Percentiles rank a stretch among this genome's conserved stretches.
Conservation (phyloP, 2,797 vertebrate species). For the Nothura maculosa region DNA sequence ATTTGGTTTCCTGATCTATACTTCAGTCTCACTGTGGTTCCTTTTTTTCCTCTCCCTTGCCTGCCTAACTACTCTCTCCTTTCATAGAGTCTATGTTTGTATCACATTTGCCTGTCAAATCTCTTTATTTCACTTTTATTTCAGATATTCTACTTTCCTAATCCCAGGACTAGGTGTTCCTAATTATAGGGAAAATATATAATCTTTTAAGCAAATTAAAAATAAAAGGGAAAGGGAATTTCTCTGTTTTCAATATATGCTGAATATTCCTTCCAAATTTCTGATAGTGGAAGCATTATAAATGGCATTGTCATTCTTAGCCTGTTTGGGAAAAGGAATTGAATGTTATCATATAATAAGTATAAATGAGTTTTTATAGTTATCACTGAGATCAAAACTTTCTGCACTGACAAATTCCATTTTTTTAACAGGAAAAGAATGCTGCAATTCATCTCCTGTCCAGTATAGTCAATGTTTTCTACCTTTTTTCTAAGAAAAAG, state of each 20-base stretch:
- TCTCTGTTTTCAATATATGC: not conserved
- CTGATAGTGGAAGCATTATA: not conserved
- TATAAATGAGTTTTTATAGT: not conserved
- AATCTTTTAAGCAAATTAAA: not conserved
- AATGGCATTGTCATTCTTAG: not conserved
- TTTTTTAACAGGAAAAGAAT: slow-evolving; percentile 39
- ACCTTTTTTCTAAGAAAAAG: not conserved
- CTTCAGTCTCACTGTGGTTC: not conserved
- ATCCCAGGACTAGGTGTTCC: not conserved
- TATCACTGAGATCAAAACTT: not conserved
- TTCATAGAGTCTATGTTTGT: not conserved
- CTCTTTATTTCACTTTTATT: not conserved
- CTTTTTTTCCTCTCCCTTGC: not conserved
- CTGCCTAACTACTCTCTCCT: not conserved
- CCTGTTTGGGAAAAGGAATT: not conserved
- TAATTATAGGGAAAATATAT: not conserved
- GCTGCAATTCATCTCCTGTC: slow-evolving; percentile 54
- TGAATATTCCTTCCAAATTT: not conserved
- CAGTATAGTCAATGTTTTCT: not conserved
- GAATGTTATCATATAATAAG: not conserved
- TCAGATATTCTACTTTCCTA: not conserved
- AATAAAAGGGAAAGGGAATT: not conserved
- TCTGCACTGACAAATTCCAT: not conserved
- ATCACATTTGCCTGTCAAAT: not conserved
- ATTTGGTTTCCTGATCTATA: not conserved